Evolutionary conservation across 2,113 vertebrate genomes (phyloP).

Genomic region (Leucopsar rothschildi): DNA sequence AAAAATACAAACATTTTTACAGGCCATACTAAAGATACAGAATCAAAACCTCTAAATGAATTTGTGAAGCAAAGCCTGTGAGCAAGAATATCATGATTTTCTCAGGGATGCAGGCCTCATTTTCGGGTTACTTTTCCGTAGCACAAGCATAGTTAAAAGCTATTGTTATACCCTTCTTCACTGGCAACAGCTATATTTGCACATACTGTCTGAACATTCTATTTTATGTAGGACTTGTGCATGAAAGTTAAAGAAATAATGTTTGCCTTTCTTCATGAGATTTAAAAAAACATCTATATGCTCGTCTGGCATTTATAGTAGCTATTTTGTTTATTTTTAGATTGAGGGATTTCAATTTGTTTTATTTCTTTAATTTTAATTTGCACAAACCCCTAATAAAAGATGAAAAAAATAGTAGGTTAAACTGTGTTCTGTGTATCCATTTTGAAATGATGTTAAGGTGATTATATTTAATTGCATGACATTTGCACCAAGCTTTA

Average conservation of each 20-base stretch:
- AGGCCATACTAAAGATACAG: neutral
- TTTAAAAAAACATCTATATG: neutral
- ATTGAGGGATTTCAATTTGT: neutral
- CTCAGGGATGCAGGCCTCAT: neutral
- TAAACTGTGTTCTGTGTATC: neutral
- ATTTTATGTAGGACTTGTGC: neutral
- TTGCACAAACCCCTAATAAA: neutral
- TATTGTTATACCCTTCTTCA: neutral
- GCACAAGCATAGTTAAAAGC: neutral
- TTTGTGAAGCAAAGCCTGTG: neutral
- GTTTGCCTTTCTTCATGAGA: neutral
- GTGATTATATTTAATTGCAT: neutral
- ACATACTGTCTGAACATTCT: neutral
- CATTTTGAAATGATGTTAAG: neutral
- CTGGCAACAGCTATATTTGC: neutral
- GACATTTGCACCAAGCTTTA: neutral
- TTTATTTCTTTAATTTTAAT: neutral
- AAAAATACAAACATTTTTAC: accelerated
- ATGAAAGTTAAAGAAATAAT: neutral
- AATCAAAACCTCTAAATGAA: neutral
- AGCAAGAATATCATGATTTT: neutral
- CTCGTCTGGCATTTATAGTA: neutral
- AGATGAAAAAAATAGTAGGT: neutral
- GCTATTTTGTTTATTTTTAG: neutral
- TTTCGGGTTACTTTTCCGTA: neutral